Percentiles rank a stretch among this genome's conserved stretches.
Evolutionary conservation across 2,888 invertebrate genomes (phyloP).

Genomic region (Xestia c-nigrum): DNA sequence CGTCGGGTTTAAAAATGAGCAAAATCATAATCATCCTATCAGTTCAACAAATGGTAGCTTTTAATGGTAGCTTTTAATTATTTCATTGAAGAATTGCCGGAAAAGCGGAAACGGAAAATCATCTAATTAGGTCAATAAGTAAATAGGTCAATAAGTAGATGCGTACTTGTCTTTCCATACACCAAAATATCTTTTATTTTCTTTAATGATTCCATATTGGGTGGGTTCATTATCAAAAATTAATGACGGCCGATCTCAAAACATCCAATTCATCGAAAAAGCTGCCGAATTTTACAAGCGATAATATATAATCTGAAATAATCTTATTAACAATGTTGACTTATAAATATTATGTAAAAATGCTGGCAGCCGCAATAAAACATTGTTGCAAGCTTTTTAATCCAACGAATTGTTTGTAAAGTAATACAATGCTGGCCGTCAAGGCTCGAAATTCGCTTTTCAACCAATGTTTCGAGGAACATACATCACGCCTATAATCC

Average conservation of each 20-base stretch:
- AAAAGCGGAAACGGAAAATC: not conserved
- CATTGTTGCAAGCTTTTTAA: slow-evolving; percentile 14
- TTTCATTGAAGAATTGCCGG: not conserved
- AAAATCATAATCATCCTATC: no score
- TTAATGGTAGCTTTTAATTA: no score
- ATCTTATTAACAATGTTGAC: slow-evolving; percentile 17
- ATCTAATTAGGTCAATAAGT: not conserved
- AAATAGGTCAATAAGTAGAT: no score
- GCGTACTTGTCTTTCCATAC: not conserved
- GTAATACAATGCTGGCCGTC: slow-evolving; percentile 6
- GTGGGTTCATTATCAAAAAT: not conserved
- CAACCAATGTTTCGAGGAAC: slow-evolving; percentile 3
- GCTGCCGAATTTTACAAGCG: not conserved
- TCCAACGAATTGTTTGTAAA: slow-evolving; percentile 12
- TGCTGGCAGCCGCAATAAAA: not conserved
- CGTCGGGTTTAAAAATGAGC: no score
- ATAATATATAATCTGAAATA: no score
- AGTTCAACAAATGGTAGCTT: no score
- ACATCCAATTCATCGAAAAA: not conserved
- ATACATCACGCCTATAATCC: no score
- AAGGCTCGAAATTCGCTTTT: not conserved
- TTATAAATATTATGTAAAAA: slow-evolving; percentile 12
- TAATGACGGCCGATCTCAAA: not conserved
- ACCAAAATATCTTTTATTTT: not conserved
- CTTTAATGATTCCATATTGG: not conserved